Conservation (phyloP, 2,888 invertebrate genomes). For the Chaitophorus viminalis region DNA sequence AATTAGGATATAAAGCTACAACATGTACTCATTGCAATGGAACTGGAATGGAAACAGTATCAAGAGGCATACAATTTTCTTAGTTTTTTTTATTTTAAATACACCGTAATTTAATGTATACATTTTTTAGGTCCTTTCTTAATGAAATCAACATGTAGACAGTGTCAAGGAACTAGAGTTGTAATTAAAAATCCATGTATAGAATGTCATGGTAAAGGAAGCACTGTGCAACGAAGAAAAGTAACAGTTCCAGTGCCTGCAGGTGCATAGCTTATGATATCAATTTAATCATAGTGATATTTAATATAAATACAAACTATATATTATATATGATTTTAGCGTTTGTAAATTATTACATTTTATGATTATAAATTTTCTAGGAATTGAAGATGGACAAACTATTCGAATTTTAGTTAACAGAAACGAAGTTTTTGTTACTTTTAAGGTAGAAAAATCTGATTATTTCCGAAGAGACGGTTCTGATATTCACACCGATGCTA, state of each 20-base stretch:
- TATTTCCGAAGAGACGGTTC: conserved; percentile 93
- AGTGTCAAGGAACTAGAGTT: conserved; percentile 85
- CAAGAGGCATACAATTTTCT: conserved; percentile 71
- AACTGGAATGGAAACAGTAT: conserved; percentile 93
- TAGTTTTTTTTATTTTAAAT: background rate
- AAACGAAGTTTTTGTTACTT: conserved; percentile 93
- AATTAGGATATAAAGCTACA: conserved; percentile 89
- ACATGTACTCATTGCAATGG: conserved; percentile 95
- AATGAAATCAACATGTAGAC: conserved; percentile 94
- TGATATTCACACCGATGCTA: conserved; percentile 95
- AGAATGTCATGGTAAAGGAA: conserved; percentile 94
- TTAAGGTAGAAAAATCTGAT: conserved; percentile 87
- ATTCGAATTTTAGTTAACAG: conserved; percentile 93
- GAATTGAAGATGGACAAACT: conserved; percentile 97
- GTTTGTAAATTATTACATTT: background rate
- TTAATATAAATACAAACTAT: background rate
- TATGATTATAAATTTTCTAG: conserved; percentile 67
- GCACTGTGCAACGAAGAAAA: conserved; percentile 86
- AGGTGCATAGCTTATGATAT: no score
- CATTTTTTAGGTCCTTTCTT: conserved; percentile 83
- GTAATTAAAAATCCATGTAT: conserved; percentile 89
- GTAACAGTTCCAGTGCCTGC: conserved; percentile 94
- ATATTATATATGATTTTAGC: no score
- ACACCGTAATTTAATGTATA: background rate
- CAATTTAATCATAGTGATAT: background rate